Evolutionary conservation across 2,888 invertebrate genomes (phyloP).

Genomic region (Pherbina coryleti): DNA sequence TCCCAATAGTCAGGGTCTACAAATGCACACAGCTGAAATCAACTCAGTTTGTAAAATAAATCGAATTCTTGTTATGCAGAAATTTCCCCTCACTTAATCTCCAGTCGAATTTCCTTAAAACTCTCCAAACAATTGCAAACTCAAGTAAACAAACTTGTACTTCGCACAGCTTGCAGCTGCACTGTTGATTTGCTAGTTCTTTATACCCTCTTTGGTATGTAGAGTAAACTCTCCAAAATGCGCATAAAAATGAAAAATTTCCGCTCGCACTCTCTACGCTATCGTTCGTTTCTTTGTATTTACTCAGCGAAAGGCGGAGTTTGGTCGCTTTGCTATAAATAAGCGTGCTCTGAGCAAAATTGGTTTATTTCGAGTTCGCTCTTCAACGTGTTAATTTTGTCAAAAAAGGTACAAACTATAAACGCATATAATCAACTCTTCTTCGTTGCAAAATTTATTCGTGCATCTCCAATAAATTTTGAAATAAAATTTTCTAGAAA

Average conservation of each 20-base stretch:
- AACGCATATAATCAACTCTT: constrained; percentile 24
- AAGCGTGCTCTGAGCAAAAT: constrained; percentile 56
- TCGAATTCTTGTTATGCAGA: no score
- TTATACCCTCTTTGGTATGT: neutral
- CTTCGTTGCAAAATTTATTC: neutral
- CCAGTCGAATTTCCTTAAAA: neutral
- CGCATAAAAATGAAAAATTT: neutral
- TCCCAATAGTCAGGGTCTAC: no score
- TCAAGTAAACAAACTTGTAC: neutral
- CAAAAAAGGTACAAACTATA: constrained; percentile 1
- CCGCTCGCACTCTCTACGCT: constrained; percentile 18
- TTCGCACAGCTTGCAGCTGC: neutral
- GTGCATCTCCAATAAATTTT: neutral
- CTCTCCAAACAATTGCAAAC: neutral
- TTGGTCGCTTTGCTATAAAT: constrained; percentile 60
- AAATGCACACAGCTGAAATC: no score
- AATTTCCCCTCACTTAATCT: neutral
- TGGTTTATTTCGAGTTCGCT: constrained; percentile 58
- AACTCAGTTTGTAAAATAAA: no score
- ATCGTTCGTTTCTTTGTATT: constrained; percentile 47
- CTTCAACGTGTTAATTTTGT: constrained; percentile 50
- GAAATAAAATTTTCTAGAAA: neutral
- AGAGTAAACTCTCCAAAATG: constrained; percentile 19
- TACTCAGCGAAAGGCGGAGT: constrained; percentile 57
- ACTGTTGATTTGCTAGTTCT: neutral